Conservation (phyloP, 2,888 invertebrate genomes). For the Troides oblongomaculatus region DNA sequence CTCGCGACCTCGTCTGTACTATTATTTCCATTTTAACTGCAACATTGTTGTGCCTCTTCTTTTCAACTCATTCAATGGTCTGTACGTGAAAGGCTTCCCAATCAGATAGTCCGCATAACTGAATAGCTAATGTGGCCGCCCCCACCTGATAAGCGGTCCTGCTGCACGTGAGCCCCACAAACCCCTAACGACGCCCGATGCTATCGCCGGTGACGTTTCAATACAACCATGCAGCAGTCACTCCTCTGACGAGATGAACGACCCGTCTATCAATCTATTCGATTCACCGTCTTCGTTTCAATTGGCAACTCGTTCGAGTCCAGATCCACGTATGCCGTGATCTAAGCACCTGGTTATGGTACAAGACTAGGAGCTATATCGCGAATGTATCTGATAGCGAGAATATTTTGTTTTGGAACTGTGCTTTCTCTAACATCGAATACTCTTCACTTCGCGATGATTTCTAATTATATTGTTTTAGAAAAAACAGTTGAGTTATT, state of each 20-base stretch:
- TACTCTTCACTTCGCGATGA: too few relatives aligned
- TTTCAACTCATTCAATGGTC: constrained; percentile 51
- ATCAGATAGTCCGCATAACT: constrained; percentile 74
- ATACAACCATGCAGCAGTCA: constrained; percentile 70
- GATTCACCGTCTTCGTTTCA: constrained; percentile 21
- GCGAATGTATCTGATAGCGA: background rate
- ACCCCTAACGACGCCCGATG: constrained; percentile 69
- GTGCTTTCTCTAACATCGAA: too few relatives aligned
- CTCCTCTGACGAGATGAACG: constrained; percentile 37
- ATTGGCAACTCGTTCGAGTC: constrained; percentile 6
- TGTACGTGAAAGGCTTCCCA: constrained; percentile 52
- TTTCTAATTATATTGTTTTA: too few relatives aligned
- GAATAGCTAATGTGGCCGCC: constrained; percentile 67
- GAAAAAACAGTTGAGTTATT: too few relatives aligned
- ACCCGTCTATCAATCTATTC: constrained; percentile 24
- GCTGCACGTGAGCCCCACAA: constrained; percentile 48
- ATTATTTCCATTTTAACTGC: constrained; percentile 10
- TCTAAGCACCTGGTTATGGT: background rate
- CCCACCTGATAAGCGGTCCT: constrained; percentile 49
- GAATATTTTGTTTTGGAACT: background rate
- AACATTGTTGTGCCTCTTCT: constrained; percentile 52
- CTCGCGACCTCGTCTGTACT: background rate
- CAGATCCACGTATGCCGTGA: constrained; percentile 1
- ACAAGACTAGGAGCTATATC: background rate
- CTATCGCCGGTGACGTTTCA: constrained; percentile 75